Conservation (phyloP, 53 echinoderm and acorn worm species). For the Patiria pectinifera region DNA sequence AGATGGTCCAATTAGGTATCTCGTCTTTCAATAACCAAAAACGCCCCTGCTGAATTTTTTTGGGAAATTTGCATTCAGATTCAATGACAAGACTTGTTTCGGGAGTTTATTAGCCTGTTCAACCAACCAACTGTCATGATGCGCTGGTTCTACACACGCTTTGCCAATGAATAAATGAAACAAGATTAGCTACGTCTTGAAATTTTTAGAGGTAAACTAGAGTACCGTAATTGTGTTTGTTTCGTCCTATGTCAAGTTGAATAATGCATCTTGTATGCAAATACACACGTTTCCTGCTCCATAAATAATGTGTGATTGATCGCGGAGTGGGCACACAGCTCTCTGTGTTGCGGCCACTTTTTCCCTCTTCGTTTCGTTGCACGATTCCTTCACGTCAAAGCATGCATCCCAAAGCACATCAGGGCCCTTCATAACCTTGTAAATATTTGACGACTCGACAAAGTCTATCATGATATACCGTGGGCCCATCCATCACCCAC, state of each 20-base stretch:
- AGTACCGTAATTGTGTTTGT: not conserved
- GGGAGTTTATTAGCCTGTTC: too few relatives aligned
- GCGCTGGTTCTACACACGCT: not conserved
- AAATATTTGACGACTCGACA: constrained; percentile 54
- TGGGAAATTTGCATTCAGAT: too few relatives aligned
- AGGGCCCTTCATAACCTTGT: not conserved
- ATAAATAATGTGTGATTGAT: constrained; percentile 17
- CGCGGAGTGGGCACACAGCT: not conserved
- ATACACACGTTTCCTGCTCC: constrained; percentile 11
- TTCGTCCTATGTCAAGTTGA: not conserved
- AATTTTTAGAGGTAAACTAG: not conserved
- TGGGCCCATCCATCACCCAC: constrained; percentile 31
- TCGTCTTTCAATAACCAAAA: too few relatives aligned
- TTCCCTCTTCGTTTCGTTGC: not conserved
- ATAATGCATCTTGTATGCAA: constrained; percentile 26
- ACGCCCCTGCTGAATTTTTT: too few relatives aligned
- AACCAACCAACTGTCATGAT: not conserved
- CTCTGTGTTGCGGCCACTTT: not conserved
- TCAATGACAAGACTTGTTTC: too few relatives aligned
- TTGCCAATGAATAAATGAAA: not conserved
- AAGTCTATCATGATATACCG: constrained; percentile 39
- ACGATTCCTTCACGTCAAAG: not conserved
- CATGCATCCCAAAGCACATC: constrained; percentile 1
- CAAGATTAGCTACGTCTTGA: not conserved
- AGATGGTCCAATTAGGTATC: too few relatives aligned